These are phyloP conservation scores for Dicrostonyx torquatus DNA, from an alignment of 2,797 vertebrate genomes.

Conservation along the genomic window DNA sequence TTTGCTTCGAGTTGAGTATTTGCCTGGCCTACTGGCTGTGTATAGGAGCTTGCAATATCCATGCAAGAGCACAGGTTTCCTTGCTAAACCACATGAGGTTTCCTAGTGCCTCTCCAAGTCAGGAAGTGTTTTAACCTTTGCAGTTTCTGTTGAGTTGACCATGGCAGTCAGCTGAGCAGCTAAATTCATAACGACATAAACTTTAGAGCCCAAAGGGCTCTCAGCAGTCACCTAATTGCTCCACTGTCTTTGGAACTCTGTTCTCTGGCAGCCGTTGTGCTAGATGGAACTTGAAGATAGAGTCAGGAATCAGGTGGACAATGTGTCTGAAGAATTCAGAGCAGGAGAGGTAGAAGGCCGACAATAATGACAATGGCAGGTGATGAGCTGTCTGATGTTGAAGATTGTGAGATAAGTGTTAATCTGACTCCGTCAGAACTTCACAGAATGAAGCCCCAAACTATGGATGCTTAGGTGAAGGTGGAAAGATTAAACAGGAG, in stretches of 20 bases:
- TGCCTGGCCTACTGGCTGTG: not conserved
- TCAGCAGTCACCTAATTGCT: not conserved
- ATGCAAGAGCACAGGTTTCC: not conserved
- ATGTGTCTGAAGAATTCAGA: not conserved
- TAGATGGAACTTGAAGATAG: not conserved
- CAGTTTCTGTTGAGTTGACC: not conserved
- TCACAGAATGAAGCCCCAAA: not conserved
- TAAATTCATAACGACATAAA: not conserved
- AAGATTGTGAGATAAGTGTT: not conserved
- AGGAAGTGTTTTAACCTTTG: not conserved
- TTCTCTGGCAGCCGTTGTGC: not conserved
- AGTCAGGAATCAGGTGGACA: not conserved
- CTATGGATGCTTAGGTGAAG: not conserved
- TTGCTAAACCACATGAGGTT: not conserved
- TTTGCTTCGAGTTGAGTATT: not conserved
- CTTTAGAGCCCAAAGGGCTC: not conserved
- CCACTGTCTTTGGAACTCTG: not conserved
- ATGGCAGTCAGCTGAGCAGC: not conserved
- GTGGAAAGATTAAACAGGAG: not conserved
- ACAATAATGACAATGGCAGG: not conserved
- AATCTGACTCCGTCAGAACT: not conserved
- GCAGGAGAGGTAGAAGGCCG: not conserved
- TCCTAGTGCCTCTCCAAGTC: not conserved
- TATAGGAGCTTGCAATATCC: not conserved
- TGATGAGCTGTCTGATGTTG: not conserved